Conservation (phyloP, 2,797 vertebrate species). For the Pipistrellus nathusii region DNA sequence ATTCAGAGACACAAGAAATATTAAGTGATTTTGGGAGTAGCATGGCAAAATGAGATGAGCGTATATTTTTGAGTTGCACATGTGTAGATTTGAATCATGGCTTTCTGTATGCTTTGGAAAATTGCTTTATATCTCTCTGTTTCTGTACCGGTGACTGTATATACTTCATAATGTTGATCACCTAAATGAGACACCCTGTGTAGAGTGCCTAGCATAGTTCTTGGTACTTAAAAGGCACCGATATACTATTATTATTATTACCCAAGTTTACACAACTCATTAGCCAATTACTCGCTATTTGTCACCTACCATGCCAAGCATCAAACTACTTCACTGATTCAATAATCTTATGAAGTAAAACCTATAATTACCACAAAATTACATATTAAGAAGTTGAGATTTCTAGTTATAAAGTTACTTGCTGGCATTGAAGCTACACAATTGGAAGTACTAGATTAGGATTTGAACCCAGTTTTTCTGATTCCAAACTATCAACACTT, state of each 20-base stretch:
- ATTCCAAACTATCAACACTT: neutral
- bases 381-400: neutral
- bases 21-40: neutral
- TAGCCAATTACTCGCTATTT: neutral
- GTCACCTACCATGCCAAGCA: neutral
- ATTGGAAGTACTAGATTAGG: neutral
- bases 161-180: neutral
- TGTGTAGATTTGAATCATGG: neutral
- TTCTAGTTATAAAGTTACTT: conserved; percentile 2
- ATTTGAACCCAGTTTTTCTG: neutral
- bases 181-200: neutral
- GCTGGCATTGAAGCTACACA: neutral
- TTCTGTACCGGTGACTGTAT: neutral
- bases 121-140: neutral
- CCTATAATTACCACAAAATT: neutral
- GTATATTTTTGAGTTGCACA: neutral
- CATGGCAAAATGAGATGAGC: neutral
- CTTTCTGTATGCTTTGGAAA: neutral
- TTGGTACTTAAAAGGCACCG: neutral
- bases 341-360: neutral
- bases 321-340: neutral
- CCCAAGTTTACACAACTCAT: neutral
- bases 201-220: neutral
- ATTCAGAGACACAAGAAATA: neutral
- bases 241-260: neutral